These are phyloP conservation scores for Furcifer pardalis DNA, from an alignment of 2,797 vertebrate genomes.

Conservation along the genomic window DNA sequence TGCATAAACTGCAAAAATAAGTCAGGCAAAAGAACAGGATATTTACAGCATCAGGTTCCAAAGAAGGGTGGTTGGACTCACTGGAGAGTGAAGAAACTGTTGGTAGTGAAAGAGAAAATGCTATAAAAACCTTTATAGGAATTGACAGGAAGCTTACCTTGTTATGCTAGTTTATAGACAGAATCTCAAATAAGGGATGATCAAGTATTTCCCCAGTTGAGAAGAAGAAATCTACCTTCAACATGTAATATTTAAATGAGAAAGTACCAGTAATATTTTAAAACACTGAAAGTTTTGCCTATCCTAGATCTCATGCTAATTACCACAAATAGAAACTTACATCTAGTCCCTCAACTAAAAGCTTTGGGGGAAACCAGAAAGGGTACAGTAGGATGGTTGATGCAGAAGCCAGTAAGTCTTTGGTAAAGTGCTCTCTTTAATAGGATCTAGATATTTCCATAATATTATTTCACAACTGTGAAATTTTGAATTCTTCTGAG, in stretches of 20 bases:
- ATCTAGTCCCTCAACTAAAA: not conserved
- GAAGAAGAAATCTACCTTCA: not conserved
- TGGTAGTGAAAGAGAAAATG: conserved; percentile 23
- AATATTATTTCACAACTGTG: not conserved
- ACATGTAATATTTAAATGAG: not conserved
- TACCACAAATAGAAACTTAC: not conserved
- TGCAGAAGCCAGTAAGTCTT: not conserved
- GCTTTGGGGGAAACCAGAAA: not conserved
- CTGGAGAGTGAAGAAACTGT: not conserved
- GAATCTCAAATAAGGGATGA: not conserved
- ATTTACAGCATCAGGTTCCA: conserved; percentile 32
- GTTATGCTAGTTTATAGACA: not conserved
- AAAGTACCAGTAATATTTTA: not conserved
- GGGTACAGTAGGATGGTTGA: not conserved
- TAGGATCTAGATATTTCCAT: not conserved
- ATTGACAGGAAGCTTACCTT: conserved; percentile 9
- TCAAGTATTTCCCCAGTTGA: not conserved
- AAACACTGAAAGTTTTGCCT: not conserved
- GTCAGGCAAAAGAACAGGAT: conserved; percentile 21
- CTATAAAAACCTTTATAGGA: not conserved
- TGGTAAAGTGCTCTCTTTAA: no score
- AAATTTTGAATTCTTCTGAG: not conserved
- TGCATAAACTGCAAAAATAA: conserved; percentile 11
- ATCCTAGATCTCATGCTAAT: not conserved
- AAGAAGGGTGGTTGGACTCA: not conserved